Conservation (phyloP, 2,113 vertebrate genomes). For the Chionis minor region DNA sequence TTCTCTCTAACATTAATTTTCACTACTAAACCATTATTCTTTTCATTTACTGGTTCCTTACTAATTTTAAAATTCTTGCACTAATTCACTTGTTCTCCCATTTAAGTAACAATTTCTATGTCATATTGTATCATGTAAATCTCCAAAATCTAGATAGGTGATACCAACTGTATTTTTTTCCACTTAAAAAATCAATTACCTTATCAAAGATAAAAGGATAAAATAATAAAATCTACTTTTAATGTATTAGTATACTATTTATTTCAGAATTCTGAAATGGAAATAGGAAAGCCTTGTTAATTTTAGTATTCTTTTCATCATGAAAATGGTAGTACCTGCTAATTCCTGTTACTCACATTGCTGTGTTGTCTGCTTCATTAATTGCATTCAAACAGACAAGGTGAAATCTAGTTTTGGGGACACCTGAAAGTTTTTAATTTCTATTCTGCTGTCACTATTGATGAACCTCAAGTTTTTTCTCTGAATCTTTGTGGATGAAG, state of each 20-base stretch:
- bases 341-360: neutral
- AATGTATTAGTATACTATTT: neutral
- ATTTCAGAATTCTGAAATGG: neutral
- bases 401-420: neutral
- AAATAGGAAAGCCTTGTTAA: neutral
- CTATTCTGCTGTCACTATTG: neutral
- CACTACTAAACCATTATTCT: neutral
- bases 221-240: neutral
- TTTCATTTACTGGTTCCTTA: neutral
- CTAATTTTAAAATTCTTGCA: neutral
- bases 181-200: neutral
- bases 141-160: neutral
- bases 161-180: neutral
- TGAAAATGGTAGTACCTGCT: neutral
- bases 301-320: neutral
- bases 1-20: neutral
- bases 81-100: neutral
- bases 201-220: neutral
- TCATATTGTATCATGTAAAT: accelerated
- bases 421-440: neutral
- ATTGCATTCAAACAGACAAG: neutral
- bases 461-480: neutral
- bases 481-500: neutral
- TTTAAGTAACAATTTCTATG: neutral
- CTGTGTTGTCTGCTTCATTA: neutral